Conservation (phyloP, 1,140 invertebrate genomes). For the Hydropsyche tenuis region DNA sequence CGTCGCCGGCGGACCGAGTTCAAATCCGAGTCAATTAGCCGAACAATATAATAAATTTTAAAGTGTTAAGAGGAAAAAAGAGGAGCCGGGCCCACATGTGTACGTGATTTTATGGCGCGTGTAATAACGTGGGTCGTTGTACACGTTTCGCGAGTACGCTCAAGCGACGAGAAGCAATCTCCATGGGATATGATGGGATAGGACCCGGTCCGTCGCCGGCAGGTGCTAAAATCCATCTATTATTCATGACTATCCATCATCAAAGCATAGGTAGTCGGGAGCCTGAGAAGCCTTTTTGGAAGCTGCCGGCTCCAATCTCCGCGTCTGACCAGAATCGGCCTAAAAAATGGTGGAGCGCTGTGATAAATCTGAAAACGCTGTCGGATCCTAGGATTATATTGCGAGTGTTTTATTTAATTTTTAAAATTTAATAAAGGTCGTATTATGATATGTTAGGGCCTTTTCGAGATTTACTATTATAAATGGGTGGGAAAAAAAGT, state of each 20-base stretch:
- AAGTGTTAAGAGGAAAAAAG: not conserved
- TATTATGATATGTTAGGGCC: no score
- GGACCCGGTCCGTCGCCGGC: constrained; percentile 2
- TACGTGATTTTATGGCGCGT: constrained; percentile 16
- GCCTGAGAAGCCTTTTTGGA: constrained; percentile 3
- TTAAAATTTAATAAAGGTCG: no score
- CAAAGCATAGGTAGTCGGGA: not conserved
- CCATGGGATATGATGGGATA: not conserved
- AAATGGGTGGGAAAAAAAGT: no score
- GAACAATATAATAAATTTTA: constrained; percentile 35
- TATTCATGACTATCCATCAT: constrained; percentile 40
- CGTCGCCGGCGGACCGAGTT: not conserved
- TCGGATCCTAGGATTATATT: not conserved
- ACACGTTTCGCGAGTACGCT: constrained; percentile 20
- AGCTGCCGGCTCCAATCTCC: constrained; percentile 9
- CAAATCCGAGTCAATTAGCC: constrained; percentile 38
- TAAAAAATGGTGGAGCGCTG: not conserved
- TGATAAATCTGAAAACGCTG: no score
- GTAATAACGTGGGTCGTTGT: constrained; percentile 14
- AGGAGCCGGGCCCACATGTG: no score
- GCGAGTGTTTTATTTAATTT: no score
- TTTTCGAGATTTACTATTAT: no score
- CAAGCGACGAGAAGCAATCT: constrained; percentile 1
- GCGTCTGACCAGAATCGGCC: not conserved
- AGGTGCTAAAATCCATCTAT: constrained; percentile 38